Percentiles rank a stretch among this genome's conserved stretches.
These are phyloP conservation scores for Bufo bufo DNA, from an alignment of 2,113 vertebrate species.

Conservation along the genomic window DNA sequence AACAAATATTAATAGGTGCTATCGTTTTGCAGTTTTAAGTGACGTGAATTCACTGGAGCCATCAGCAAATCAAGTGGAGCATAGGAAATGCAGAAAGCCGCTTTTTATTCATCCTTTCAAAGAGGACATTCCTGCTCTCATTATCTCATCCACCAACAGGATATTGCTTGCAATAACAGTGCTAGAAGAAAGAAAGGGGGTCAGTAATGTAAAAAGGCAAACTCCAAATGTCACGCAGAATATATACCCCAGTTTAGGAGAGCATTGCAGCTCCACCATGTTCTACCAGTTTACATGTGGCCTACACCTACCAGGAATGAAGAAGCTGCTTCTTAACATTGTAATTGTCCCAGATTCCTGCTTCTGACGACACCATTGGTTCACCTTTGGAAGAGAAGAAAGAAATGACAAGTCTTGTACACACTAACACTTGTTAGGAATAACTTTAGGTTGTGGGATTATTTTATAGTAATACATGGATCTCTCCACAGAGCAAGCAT, in stretches of 20 bases:
- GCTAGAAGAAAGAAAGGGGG: constrained; percentile 67
- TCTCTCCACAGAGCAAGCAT: no score
- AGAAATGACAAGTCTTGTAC: no score
- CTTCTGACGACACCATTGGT: constrained; percentile 87
- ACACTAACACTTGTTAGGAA: no score
- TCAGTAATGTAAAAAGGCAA: neutral
- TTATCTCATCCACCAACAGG: constrained; percentile 96
- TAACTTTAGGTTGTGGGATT: no score
- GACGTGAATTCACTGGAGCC: constrained; percentile 52
- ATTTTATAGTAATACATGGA: no score
- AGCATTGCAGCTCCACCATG: no score
- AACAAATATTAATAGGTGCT: constrained; percentile 53
- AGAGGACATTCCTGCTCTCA: constrained; percentile 97
- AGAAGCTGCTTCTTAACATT: constrained; percentile 97
- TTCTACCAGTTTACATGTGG: no score
- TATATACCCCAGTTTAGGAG: neutral
- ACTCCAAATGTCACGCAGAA: neutral
- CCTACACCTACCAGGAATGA: constrained; percentile 86
- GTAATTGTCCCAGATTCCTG: constrained; percentile 95
- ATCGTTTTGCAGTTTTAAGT: constrained; percentile 56
- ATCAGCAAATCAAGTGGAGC: constrained; percentile 17
- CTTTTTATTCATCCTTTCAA: constrained; percentile 83
- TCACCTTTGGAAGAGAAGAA: constrained; percentile 76
- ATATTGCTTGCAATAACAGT: constrained; percentile 97
- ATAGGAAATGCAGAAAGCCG: neutral